Base-by-base conservation (phyloP, 2,113 vertebrate genomes). In the Pomatorhinus ruficollis region DNA sequence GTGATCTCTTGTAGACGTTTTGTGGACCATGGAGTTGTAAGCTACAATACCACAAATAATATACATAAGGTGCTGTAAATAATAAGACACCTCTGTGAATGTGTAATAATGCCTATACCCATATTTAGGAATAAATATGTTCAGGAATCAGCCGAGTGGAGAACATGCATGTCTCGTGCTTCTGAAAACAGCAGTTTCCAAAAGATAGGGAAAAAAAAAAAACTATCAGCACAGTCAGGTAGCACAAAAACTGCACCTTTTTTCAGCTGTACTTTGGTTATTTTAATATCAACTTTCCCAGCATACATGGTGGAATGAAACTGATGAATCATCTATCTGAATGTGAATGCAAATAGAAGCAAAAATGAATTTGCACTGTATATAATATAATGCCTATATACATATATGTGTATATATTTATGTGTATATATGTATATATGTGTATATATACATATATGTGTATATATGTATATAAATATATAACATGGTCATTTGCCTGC, bases 391-490 rank as follows among this genome's bases (percentile, higher is more conserved):
- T 49, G 5, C 6, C 17, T 28, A 10, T 15, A 8, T 27, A n/a
- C n/a, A n/a, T n/a, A n/a, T n/a, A n/a, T n/a, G n/a, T n/a, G n/a
- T n/a, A n/a, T n/a, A n/a, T n/a, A n/a, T n/a, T n/a, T n/a, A n/a
- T n/a, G n/a, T 61, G 2, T 45, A 8, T 40, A 65, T 4, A 39
- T 15, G 76, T n/a, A 56, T 11, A 57, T 25, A 50, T n/a, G n/a
- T n/a, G 1, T 10, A 49, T 9, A 8, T 25, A 2, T 5, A 47
- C 11, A 6, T 33, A 1, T 15, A 5, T n/a, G 1, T 10, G 2
- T 24, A 3, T 23, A 4, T 23, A 6, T 61, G 2, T 45, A 8
- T 40, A 65, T 4, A 39, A 19, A 85, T n/a, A 56, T 11, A 57
- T 25, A 50, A 25, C 7, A 57, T 22, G 31, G 11, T 33, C 2